Conservation (phyloP, 2,113 vertebrate species). For the Mystacornis crossleyi region DNA sequence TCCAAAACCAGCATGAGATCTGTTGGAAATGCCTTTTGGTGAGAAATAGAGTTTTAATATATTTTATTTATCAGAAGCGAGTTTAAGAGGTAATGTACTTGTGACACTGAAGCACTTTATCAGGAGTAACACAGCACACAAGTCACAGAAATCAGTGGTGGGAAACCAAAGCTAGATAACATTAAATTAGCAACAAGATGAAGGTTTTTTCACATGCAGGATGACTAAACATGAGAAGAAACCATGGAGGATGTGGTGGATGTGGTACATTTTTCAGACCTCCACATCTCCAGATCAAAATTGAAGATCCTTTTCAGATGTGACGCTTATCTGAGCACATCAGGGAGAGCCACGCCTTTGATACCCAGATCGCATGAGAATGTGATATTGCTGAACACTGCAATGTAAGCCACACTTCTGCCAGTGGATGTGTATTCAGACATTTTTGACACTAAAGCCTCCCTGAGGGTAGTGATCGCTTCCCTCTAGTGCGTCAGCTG, state of each 20-base stretch:
- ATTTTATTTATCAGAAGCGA: background rate
- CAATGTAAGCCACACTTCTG: background rate
- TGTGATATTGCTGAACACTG: background rate
- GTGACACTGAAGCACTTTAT: background rate
- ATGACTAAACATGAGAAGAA: constrained; percentile 19
- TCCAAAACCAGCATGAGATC: background rate
- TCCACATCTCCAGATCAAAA: background rate
- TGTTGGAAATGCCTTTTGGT: background rate
- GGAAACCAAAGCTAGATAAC: background rate
- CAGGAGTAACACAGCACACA: background rate
- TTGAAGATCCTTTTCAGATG: background rate
- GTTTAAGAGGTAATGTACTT: background rate
- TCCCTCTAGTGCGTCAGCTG: background rate
- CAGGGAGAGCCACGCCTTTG: background rate
- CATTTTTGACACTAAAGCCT: background rate
- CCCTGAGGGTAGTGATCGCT: background rate
- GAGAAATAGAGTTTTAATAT: background rate
- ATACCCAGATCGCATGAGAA: background rate
- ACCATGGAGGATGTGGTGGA: background rate
- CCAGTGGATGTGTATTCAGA: background rate
- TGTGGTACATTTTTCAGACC: background rate
- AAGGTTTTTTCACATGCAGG: background rate
- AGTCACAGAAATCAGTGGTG: background rate
- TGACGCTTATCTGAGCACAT: background rate
- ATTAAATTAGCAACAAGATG: background rate